These are phyloP conservation scores for Diplosoma virens DNA, from an alignment of 23 tunicate species.

Conservation along the genomic window DNA sequence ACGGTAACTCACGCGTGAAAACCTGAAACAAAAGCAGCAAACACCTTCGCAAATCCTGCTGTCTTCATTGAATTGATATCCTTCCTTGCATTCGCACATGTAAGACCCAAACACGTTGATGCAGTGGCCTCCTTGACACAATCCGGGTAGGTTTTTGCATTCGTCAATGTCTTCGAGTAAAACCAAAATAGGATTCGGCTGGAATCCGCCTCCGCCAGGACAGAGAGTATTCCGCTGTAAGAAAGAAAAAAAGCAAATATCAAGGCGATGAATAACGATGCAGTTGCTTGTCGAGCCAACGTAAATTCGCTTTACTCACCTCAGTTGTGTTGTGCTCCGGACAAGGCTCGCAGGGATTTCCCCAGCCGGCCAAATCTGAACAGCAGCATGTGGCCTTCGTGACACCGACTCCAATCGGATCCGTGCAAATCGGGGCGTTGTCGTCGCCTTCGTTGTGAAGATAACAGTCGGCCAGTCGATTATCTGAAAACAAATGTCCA, in stretches of 20 bases:
- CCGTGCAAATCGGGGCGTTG: conserved; percentile 66
- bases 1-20: no score
- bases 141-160: conserved; percentile 76
- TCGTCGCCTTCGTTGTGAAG: conserved; percentile 56
- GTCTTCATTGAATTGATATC: conserved; percentile 69
- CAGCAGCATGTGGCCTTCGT: conserved; percentile 79
- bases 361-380: conserved; percentile 62
- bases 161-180: conserved; percentile 92
- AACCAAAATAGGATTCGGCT: conserved; percentile 80
- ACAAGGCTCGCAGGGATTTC: conserved; percentile 94
- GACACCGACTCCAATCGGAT: conserved; percentile 60
- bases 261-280: no score
- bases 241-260: no score
- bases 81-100: conserved; percentile 79
- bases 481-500: conserved; percentile 69
- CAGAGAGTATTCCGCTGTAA: conserved; percentile 78
- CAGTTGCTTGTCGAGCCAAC: no score
- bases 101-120: conserved; percentile 83
- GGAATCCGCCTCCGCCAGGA: conserved; percentile 89
- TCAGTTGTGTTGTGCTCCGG: conserved; percentile 69
- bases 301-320: no score
- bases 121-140: conserved; percentile 93
- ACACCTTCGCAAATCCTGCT: conserved; percentile 80
- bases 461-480: conserved; percentile 80
- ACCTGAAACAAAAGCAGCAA: no score